These are phyloP conservation scores for Anas platyrhynchos DNA, from an alignment of 2,113 vertebrate genomes.

Conservation along the genomic window DNA sequence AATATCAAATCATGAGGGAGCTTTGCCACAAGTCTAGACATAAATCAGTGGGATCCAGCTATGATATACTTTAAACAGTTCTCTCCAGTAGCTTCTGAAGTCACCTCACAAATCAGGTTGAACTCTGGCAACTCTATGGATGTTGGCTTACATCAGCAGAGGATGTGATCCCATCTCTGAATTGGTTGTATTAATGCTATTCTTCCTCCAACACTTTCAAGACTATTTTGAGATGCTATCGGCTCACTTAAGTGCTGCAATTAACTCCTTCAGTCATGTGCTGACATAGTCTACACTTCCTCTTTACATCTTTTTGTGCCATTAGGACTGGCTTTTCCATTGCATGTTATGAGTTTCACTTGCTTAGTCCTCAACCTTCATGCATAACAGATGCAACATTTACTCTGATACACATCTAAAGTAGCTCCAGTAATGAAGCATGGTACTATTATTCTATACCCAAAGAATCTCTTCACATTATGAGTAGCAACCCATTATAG, in stretches of 20 bases:
- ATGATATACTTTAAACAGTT: neutral
- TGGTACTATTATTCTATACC: neutral
- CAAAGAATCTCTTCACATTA: neutral
- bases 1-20: neutral
- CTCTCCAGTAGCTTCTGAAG: neutral
- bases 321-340: neutral
- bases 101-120: neutral
- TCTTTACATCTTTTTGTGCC: neutral
- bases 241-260: neutral
- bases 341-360: neutral
- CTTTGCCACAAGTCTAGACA: neutral
- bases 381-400: neutral
- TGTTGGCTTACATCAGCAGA: neutral
- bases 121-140: neutral
- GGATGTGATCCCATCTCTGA: neutral
- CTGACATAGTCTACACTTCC: neutral
- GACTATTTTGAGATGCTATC: conserved; percentile 13
- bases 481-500: neutral
- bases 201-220: conserved; percentile 31
- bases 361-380: neutral
- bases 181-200: conserved; percentile 10
- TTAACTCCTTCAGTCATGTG: conserved; percentile 10
- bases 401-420: neutral
- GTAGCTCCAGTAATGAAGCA: neutral
- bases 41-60: neutral